Evolutionary conservation across 2,888 invertebrate genomes (phyloP).

Genomic region (Dromius quadrimaculatus): DNA sequence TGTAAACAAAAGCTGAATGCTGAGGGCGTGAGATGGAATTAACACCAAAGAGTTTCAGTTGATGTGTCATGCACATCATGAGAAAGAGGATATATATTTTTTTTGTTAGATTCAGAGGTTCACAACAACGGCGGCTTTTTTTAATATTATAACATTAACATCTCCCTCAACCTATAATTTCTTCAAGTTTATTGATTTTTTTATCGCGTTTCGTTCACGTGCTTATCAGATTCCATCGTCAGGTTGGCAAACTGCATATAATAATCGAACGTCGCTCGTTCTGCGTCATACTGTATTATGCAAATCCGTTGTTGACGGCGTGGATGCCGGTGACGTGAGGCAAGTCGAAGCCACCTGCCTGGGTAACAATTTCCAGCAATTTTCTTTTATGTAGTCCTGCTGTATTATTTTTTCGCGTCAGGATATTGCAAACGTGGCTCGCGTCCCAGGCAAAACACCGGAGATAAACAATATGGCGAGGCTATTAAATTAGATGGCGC

Average conservation of each 20-base stretch:
- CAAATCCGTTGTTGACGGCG: slow-evolving; percentile 44
- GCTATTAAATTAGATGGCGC: slow-evolving; percentile 44
- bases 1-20: no score
- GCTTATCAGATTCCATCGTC: slow-evolving; percentile 28
- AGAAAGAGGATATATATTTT: no score
- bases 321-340: no score
- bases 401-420: slow-evolving; percentile 40
- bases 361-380: slow-evolving; percentile 45
- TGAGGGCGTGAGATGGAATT: no score
- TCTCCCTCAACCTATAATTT: slow-evolving; percentile 1
- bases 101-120: no score
- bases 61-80: no score
- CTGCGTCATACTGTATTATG: slow-evolving; percentile 43
- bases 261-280: slow-evolving; percentile 18
- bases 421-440: slow-evolving; percentile 45
- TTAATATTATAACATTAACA: slow-evolving; percentile 8
- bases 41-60: no score
- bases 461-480: slow-evolving; percentile 49
- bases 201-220: not conserved
- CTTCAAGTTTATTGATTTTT: slow-evolving; percentile 5
- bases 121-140: no score
- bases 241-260: slow-evolving; percentile 26
- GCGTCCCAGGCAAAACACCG: slow-evolving; percentile 42
- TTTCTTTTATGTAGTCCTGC: slow-evolving; percentile 46
- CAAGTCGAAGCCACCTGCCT: not conserved